A percentile compares a stretch with the other conserved stretches of the same genome.
phyloP scores from a whole-genome alignment of 2,797 vertebrate species.

The Aphelocoma californica region DNA sequence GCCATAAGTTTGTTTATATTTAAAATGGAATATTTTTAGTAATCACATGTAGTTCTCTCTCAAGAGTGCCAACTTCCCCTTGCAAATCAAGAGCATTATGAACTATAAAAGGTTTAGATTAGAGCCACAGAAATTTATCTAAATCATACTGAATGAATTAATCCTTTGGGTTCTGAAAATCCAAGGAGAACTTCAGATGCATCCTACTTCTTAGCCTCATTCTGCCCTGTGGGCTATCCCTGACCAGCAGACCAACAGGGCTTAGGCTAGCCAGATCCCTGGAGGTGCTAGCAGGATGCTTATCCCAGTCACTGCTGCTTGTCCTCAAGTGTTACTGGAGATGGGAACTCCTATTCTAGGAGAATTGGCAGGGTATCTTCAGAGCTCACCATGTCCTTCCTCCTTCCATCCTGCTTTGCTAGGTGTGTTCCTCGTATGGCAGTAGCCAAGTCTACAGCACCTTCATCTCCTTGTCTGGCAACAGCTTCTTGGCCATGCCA shows the following conservation, averaged over 20 bases:
- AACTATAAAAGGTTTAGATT: neutral
- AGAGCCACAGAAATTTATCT: neutral
- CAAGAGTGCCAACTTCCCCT: neutral
- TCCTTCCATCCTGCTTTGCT: neutral
- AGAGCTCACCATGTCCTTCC: neutral
- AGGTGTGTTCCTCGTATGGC: neutral
- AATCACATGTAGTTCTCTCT: neutral
- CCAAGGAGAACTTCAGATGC: neutral
- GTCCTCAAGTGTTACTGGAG: neutral
- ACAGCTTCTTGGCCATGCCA: neutral
- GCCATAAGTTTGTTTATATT: neutral
- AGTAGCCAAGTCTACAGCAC: neutral
- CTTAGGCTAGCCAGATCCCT: neutral
- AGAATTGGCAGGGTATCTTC: neutral
- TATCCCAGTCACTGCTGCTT: neutral
- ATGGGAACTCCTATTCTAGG: neutral
- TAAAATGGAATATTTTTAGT: constrained; percentile 24
- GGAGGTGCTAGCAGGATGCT: neutral
- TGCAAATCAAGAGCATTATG: neutral
- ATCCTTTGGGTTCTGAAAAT: neutral
- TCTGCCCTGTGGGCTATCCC: neutral
- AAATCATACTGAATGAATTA: neutral
- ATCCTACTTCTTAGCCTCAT: neutral
- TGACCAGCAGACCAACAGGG: neutral
- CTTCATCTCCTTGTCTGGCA: neutral